phyloP scores from a whole-genome alignment of 2,888 invertebrate species.

The Hedya salicella region DNA sequence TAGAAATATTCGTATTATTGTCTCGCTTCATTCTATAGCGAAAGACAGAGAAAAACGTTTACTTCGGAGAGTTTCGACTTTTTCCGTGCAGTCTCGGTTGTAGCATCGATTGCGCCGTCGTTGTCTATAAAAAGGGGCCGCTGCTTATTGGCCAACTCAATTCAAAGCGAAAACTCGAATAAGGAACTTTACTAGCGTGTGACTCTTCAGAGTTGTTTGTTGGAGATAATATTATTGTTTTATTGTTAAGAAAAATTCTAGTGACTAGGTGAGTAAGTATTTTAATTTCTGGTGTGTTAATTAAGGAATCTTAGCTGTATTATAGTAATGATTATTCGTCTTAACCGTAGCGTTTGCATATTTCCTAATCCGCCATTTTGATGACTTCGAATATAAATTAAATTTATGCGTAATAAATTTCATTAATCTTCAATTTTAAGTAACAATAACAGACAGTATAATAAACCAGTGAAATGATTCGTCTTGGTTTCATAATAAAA shows the following conservation, averaged over 20 bases:
- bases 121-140: conserved; percentile 57
- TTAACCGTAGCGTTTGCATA: not conserved
- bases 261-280: conserved; percentile 58
- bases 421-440: not conserved
- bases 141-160: conserved; percentile 51
- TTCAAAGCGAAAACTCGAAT: conserved; percentile 59
- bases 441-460: not conserved
- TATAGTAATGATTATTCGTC: not conserved
- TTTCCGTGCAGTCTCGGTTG: conserved; percentile 49
- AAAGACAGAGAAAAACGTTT: conserved; percentile 51
- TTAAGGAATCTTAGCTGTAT: not conserved
- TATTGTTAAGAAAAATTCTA: conserved; percentile 54
- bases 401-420: not conserved
- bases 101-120: conserved; percentile 47
- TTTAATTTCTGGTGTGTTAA: conserved; percentile 4
- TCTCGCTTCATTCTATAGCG: conserved; percentile 45
- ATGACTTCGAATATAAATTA: not conserved
- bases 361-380: conserved; percentile 38
- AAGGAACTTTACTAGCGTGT: conserved; percentile 52
- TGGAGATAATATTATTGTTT: conserved; percentile 50
- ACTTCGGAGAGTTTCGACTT: conserved; percentile 54
- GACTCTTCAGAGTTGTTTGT: conserved; percentile 57
- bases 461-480: not conserved
- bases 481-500: not conserved
- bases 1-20: conserved; percentile 54